A percentile compares a stretch with the other conserved stretches of the same genome.
phyloP scores from a whole-genome alignment of 2,888 invertebrate species.

The Litoditis marina region DNA sequence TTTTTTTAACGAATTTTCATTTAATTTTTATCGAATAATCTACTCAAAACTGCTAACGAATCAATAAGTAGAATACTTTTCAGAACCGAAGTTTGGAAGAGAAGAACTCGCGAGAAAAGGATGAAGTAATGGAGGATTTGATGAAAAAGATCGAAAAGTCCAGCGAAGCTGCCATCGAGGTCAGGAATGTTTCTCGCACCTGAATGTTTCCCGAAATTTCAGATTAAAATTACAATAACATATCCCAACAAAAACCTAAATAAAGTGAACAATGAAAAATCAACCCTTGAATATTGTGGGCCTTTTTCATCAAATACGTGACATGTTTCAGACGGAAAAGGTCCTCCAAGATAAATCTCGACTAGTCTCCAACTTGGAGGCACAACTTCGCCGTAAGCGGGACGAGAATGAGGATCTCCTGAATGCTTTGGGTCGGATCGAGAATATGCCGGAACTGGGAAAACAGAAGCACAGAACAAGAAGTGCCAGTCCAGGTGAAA shows the following conservation, averaged over 20 bases:
- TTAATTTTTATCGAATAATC: too few species aligned
- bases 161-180: too few species aligned
- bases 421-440: conserved; percentile 25
- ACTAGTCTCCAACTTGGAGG: conserved; percentile 13
- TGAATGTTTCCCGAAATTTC: too few species aligned
- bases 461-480: conserved; percentile 18
- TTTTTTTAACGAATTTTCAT: too few species aligned
- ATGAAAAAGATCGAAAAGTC: conserved; percentile 15
- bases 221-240: too few species aligned
- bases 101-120: conserved; percentile 32
- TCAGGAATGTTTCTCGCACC: too few species aligned
- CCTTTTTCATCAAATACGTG: too few species aligned
- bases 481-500: conserved; percentile 27
- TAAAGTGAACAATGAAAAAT: too few species aligned
- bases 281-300: too few species aligned
- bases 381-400: conserved; percentile 22
- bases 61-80: too few species aligned
- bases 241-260: too few species aligned
- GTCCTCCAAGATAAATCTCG: conserved; percentile 13
- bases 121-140: conserved; percentile 36
- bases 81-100: conserved; percentile 27
- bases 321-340: conserved; percentile 18
- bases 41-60: too few species aligned
- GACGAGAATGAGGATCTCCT: conserved; percentile 31
- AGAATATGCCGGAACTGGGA: conserved; percentile 28